These are phyloP conservation scores for Pachypsylla venusta DNA, from an alignment of 1,140 invertebrate genomes.

Conservation along the genomic window DNA sequence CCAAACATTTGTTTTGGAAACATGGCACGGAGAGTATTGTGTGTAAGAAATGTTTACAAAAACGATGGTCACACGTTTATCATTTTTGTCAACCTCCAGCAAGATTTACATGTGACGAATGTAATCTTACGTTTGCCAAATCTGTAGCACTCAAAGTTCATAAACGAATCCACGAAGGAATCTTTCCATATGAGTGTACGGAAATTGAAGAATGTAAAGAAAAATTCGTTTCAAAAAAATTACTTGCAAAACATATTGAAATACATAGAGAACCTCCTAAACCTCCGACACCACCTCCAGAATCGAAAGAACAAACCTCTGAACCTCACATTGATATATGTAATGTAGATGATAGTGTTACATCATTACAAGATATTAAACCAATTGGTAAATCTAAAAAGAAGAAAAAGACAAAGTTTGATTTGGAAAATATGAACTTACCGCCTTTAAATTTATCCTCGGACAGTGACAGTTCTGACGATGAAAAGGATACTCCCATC, in stretches of 20 bases:
- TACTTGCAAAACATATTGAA: slow-evolving; percentile 50
- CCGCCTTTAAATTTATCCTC: slow-evolving; percentile 62
- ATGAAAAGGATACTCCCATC: too few relatives aligned
- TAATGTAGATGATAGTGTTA: not conserved
- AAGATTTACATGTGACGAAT: slow-evolving; percentile 63
- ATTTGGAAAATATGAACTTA: slow-evolving; percentile 43
- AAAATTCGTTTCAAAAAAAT: slow-evolving; percentile 64
- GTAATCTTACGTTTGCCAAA: slow-evolving; percentile 50
- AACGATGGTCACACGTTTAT: slow-evolving; percentile 79
- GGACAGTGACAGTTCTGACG: slow-evolving; percentile 58
- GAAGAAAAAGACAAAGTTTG: slow-evolving; percentile 32
- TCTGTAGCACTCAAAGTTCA: slow-evolving; percentile 69
- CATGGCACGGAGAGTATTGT: slow-evolving; percentile 71
- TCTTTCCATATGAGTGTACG: slow-evolving; percentile 50
- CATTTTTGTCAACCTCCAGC: slow-evolving; percentile 70
- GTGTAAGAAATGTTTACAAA: slow-evolving; percentile 69
- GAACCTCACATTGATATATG: slow-evolving; percentile 1
- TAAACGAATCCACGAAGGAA: slow-evolving; percentile 54
- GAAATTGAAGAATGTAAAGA: slow-evolving; percentile 58
- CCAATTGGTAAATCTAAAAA: slow-evolving; percentile 24
- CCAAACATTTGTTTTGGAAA: slow-evolving; percentile 78
- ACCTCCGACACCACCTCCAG: slow-evolving; percentile 14
- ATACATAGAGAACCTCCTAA: slow-evolving; percentile 29
- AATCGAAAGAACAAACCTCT: slow-evolving; percentile 19
- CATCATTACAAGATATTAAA: not conserved